Base-by-base conservation (phyloP, 2,888 invertebrate species). In the Troglohyphantes excavatus region DNA sequence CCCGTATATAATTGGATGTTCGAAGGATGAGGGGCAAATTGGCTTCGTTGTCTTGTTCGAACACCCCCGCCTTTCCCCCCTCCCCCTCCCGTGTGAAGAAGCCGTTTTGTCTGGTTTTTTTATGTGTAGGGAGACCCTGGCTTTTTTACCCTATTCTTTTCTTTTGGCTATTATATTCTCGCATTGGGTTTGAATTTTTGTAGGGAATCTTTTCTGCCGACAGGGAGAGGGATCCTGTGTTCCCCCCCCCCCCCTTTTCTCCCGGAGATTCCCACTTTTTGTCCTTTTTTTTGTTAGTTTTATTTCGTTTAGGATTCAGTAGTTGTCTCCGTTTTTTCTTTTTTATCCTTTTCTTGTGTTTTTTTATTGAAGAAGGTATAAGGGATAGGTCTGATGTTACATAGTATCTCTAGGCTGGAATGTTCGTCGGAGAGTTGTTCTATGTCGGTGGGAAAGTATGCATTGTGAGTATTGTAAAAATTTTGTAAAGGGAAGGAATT, bases 1-100 rank as follows among this genome's bases (percentile, higher is more conserved):
- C 82, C 88, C 82, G 82, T 82, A 82, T 83, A 90, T 90, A 90
- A 90, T 90, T 90, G 90, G 90, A 90, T 90, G 90, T 90, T 90
- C 90, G 72, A 79, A 78, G 76, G 90, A 84, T 86, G 85, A 75
- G 82, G 85, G 86, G 83, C 81, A 90, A 90, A 90, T 90, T 90
- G 90, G 90, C 90, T 90, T 90, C 90, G 90, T 90, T 90, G 85
- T 85, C 90, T 86, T 81, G 81, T 84, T 23, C 84, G 83, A 75
- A 67, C 43, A 53, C 46, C 27, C 78, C 72, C 84, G 21, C 75
- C 33, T 21, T 33, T 68, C n/a, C 70, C n/a, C 43, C 59, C 59
- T 72, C 65, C 61, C n/a, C 70, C n/a, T 27, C 59, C 59, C 65
- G 46, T 43, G 19, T 17, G 73, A 83, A 72, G 83, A 73, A 72